phyloP scores from a whole-genome alignment of 2,888 invertebrate genomes.

The Anagyrus pseudococci region DNA sequence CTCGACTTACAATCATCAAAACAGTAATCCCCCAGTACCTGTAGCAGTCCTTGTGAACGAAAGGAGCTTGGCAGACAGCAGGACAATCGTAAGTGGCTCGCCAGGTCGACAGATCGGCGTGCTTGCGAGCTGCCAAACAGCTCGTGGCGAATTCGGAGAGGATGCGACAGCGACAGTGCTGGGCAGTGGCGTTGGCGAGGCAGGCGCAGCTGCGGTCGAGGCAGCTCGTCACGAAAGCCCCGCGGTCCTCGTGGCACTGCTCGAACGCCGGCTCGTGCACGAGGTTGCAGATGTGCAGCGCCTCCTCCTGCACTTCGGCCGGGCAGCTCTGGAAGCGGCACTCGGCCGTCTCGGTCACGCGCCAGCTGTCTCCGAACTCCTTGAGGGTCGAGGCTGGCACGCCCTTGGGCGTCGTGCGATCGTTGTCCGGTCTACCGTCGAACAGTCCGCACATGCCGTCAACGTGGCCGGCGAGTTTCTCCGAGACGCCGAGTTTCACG shows the following conservation, averaged over 20 bases:
- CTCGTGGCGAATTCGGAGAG: slow-evolving; percentile 76
- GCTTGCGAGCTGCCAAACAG: slow-evolving; percentile 72
- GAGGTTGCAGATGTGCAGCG: slow-evolving; percentile 73
- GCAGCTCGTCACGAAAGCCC: slow-evolving; percentile 74
- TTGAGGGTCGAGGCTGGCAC: slow-evolving; percentile 67
- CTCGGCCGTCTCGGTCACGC: slow-evolving; percentile 44
- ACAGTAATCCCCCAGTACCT: no score
- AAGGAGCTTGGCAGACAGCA: slow-evolving; percentile 74
- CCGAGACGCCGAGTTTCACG: slow-evolving; percentile 75
- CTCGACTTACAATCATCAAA: no score
- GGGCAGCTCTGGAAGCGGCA: slow-evolving; percentile 64
- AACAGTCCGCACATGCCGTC: slow-evolving; percentile 84
- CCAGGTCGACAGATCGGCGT: slow-evolving; percentile 74
- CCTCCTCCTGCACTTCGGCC: slow-evolving; percentile 68
- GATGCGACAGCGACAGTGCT: slow-evolving; percentile 73
- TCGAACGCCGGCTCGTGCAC: slow-evolving; percentile 72
- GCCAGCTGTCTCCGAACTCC: slow-evolving; percentile 82
- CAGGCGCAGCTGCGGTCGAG: slow-evolving; percentile 80
- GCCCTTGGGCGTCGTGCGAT: slow-evolving; percentile 76
- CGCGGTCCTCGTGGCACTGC: slow-evolving; percentile 71
- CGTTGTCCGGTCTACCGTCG: slow-evolving; percentile 72
- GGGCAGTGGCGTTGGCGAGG: slow-evolving; percentile 64
- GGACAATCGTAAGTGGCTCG: slow-evolving; percentile 75
- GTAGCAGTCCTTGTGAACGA: slow-evolving; percentile 85
- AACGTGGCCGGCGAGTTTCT: slow-evolving; percentile 69